phyloP scores from a whole-genome alignment of 2,797 vertebrate species.

The Avahi laniger region DNA sequence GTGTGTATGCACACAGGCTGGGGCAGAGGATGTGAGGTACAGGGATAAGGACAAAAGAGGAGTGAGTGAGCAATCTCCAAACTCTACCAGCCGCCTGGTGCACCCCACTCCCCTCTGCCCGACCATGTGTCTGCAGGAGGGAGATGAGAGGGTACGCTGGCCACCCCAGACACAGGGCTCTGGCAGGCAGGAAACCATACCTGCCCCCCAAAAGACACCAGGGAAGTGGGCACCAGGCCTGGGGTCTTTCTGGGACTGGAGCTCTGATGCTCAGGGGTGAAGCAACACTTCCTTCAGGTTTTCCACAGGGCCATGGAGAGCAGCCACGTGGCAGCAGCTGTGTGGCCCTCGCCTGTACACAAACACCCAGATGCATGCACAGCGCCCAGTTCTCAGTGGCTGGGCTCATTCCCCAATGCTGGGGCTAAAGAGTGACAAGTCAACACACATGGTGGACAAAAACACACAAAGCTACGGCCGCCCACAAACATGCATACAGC shows the following conservation, averaged over 20 bases:
- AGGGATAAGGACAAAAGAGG: slow-evolving; percentile 27
- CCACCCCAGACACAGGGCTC: not conserved
- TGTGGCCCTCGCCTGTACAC: not conserved
- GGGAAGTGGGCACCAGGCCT: not conserved
- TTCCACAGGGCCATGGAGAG: not conserved
- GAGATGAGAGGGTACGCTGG: not conserved
- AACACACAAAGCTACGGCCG: slow-evolving; percentile 38
- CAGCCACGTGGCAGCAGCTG: slow-evolving; percentile 58
- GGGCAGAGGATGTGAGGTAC: not conserved
- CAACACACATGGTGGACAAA: slow-evolving; percentile 56
- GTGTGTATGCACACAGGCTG: too few species aligned
- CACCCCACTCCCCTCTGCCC: not conserved
- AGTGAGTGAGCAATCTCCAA: not conserved
- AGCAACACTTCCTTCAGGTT: not conserved
- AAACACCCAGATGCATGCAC: not conserved
- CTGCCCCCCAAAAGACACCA: not conserved
- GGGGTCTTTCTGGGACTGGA: not conserved
- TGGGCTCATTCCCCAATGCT: not conserved
- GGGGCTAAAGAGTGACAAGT: not conserved
- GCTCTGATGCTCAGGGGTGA: not conserved
- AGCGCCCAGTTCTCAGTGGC: not conserved
- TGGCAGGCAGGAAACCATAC: not conserved
- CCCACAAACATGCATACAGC: not conserved
- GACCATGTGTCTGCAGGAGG: not conserved
- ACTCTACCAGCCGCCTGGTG: not conserved